Percentiles rank a stretch among this genome's conserved stretches.
phyloP scores from a whole-genome alignment of 2,888 invertebrate species.

The Drosophila longiperda region DNA sequence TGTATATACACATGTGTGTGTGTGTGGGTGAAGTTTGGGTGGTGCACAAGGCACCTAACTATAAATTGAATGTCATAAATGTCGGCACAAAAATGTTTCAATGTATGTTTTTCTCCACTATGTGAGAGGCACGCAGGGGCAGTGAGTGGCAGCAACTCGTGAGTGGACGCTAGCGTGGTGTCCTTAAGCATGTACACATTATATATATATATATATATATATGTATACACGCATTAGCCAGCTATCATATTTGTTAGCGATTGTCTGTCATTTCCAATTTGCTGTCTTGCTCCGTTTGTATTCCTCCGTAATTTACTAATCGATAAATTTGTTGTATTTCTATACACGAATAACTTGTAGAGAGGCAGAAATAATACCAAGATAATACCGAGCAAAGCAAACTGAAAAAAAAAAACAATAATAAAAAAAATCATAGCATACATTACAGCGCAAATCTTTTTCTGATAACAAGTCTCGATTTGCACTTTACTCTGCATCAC shows the following conservation, averaged over 20 bases:
- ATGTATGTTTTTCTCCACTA: slow-evolving; percentile 7
- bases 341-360: slow-evolving; percentile 15
- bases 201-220: background rate
- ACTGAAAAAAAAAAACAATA: background rate
- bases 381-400: background rate
- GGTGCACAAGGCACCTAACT: slow-evolving; percentile 5
- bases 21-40: slow-evolving; percentile 7
- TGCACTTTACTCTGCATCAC: slow-evolving; percentile 45
- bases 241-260: slow-evolving; percentile 69
- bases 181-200: slow-evolving; percentile 22
- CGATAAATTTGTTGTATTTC: slow-evolving; percentile 71
- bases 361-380: background rate
- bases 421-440: slow-evolving; percentile 19
- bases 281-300: slow-evolving; percentile 44
- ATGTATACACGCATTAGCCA: slow-evolving; percentile 11
- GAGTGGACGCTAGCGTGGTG: slow-evolving; percentile 6
- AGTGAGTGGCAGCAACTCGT: background rate
- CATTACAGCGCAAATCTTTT: slow-evolving; percentile 6
- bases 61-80: slow-evolving; percentile 35
- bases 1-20: slow-evolving; percentile 1
- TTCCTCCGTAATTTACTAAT: slow-evolving; percentile 66
- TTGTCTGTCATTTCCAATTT: slow-evolving; percentile 78
- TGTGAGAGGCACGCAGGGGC: too few species aligned
- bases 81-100: slow-evolving; percentile 41
- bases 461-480: slow-evolving; percentile 18